Percentiles rank a stretch among this genome's conserved stretches.
Evolutionary conservation across 2,113 vertebrate species (phyloP).

Genomic region (Halichoeres trimaculatus): DNA sequence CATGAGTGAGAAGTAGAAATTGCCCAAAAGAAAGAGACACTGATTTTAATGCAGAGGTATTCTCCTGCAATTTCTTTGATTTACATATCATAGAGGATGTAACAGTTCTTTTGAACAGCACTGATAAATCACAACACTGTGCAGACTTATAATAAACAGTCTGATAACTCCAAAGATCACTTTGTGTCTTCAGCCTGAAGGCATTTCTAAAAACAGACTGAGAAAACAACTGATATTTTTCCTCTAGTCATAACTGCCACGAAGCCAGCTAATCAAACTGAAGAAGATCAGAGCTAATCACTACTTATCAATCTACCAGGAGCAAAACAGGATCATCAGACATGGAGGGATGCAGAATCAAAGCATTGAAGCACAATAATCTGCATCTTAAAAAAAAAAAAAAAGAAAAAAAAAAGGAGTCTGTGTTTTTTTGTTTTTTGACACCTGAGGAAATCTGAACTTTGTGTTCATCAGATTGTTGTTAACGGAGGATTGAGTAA

Average conservation of each 20-base stretch:
- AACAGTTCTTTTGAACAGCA: not conserved
- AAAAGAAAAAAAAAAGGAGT: too few species aligned
- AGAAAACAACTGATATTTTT: not conserved
- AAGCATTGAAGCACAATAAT: conserved; percentile 41
- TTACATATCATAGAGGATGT: not conserved
- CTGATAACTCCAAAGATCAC: not conserved
- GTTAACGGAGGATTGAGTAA: conserved; percentile 53
- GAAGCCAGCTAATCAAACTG: conserved; percentile 18
- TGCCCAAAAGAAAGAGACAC: too few species aligned
- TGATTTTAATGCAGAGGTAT: not conserved
- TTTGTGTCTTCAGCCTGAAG: not conserved
- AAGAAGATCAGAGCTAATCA: conserved; percentile 4
- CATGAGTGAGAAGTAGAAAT: not conserved
- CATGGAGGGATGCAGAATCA: not conserved
- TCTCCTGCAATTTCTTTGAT: not conserved
- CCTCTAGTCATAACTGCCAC: not conserved
- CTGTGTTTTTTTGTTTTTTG: conserved; percentile 21
- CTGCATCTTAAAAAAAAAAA: conserved; percentile 25
- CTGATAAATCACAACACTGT: too few species aligned
- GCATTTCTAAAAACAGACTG: not conserved
- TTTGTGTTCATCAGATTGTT: conserved; percentile 46
- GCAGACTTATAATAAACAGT: too few species aligned
- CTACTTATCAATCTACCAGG: conserved; percentile 30
- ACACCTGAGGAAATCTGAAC: conserved; percentile 28
- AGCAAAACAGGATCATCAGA: conserved; percentile 58